These are phyloP conservation scores for Cnemophilus loriae DNA, from an alignment of 2,113 vertebrate species.

Conservation along the genomic window DNA sequence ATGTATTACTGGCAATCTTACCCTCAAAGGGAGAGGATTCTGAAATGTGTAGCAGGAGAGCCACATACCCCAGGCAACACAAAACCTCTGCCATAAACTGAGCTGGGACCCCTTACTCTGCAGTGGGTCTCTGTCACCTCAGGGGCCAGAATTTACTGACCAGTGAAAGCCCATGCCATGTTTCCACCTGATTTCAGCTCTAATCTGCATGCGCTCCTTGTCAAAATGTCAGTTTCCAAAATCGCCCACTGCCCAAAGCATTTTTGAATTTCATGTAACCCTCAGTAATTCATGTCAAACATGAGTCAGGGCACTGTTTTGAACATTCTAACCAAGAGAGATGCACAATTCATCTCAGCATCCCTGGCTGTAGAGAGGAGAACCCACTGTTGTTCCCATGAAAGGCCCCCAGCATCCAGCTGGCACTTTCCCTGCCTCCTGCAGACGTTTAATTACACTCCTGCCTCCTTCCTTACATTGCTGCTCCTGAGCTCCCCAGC, in stretches of 20 bases:
- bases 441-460: neutral
- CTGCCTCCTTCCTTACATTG: neutral
- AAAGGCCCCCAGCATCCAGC: neutral
- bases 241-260: neutral
- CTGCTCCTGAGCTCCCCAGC: neutral
- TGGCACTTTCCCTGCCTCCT: neutral
- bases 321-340: neutral
- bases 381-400: accelerated
- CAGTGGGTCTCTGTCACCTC: neutral
- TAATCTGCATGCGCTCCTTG: neutral
- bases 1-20: neutral
- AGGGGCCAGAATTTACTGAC: neutral
- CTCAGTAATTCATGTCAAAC: neutral
- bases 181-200: neutral
- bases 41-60: neutral
- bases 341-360: neutral
- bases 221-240: neutral
- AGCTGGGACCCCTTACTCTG: neutral
- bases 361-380: neutral
- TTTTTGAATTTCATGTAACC: neutral
- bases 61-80: neutral
- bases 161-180: accelerated
- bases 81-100: neutral
- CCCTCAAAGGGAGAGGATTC: neutral
- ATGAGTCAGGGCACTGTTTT: neutral